Percentiles rank a stretch among this genome's conserved stretches.
phyloP scores from a whole-genome alignment of 2,113 vertebrate genomes.

The Pontoporia blainvillei region DNA sequence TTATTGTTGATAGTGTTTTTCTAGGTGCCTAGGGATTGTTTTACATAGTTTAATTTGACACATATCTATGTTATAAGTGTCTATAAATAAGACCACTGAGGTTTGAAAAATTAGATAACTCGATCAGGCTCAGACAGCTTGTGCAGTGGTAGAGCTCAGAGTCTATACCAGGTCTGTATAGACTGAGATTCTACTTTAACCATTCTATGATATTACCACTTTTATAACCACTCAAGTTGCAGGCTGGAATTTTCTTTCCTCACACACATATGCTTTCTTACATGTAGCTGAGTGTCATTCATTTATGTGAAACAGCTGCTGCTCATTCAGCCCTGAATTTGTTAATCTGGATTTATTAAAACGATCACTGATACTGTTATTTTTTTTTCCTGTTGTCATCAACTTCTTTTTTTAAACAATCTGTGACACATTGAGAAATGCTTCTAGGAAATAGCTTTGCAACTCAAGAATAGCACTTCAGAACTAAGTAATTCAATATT shows the following conservation, averaged over 20 bases:
- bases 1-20: background rate
- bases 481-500: constrained; percentile 50
- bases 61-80: background rate
- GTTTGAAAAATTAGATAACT: background rate
- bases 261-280: background rate
- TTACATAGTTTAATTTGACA: background rate
- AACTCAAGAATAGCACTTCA: constrained; percentile 55
- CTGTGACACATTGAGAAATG: constrained; percentile 57
- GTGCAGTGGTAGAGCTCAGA: background rate
- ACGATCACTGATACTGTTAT: constrained; percentile 29
- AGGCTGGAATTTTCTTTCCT: background rate
- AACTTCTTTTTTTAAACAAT: constrained; percentile 52
- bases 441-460: constrained; percentile 62
- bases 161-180: background rate
- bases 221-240: background rate
- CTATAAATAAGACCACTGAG: background rate
- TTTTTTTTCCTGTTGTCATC: constrained; percentile 46
- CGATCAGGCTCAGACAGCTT: background rate
- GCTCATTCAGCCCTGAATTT: background rate
- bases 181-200: background rate
- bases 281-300: background rate
- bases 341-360: constrained; percentile 56
- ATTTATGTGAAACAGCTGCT: background rate
- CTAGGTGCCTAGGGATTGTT: background rate
- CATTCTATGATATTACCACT: background rate